A percentile compares a stretch with the other conserved stretches of the same genome.
Evolutionary conservation across 2,888 invertebrate species (phyloP).

Genomic region (Protonemura montana): DNA sequence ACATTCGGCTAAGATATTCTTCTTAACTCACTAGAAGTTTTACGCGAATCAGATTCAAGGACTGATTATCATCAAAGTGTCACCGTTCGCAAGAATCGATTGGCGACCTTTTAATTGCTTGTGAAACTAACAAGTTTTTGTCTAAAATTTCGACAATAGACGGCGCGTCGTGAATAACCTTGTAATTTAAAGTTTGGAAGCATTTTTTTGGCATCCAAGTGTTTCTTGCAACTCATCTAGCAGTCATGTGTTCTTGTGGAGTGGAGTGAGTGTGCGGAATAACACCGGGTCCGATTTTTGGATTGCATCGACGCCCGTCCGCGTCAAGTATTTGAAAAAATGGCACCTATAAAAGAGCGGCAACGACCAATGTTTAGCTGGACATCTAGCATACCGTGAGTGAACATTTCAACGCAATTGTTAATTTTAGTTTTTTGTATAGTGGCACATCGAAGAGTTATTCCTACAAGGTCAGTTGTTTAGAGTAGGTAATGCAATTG

Average conservation of each 20-base stretch:
- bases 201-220: not conserved
- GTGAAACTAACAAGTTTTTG: not conserved
- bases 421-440: no score
- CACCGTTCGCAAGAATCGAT: not conserved
- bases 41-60: not conserved
- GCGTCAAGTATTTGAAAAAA: not conserved
- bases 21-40: not conserved
- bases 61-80: not conserved
- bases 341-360: not conserved
- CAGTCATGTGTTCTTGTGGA: not conserved
- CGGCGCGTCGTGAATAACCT: not conserved
- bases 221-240: not conserved
- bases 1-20: not conserved
- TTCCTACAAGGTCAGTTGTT: no score
- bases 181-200: not conserved
- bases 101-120: not conserved
- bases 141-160: not conserved
- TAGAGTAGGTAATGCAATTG: no score
- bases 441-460: no score
- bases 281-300: not conserved
- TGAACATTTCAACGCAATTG: not conserved
- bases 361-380: not conserved
- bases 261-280: not conserved
- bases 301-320: not conserved
- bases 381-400: not conserved